Evolutionary conservation across 2,888 invertebrate genomes (phyloP), one percentile per base, ranked within the genome.

Genomic region (Autographa gamma): DNA sequence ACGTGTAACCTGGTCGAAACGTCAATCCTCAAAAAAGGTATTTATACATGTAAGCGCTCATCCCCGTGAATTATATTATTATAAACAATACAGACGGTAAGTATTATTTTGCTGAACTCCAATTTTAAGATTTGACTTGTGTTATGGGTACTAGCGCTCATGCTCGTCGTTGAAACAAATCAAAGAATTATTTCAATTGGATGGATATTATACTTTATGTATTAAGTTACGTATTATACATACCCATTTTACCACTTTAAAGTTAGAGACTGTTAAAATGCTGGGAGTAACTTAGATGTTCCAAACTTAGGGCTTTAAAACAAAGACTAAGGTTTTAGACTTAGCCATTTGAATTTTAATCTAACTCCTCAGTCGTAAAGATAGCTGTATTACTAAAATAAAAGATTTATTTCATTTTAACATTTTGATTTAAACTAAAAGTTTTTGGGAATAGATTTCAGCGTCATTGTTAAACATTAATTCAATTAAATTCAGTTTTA

Each of bases 321-420:
- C 25, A 31, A 11, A 41, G 31, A 38, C 41, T 43, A 54, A 19
- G 5, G 11, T 34, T 43, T 43, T 18, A 34, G 54, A 63, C 14
- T 63, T 34, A 62, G 16, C 9, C 64, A 58, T 79, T 75, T 63
- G 67, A 59, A 66, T 79, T 77, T 79, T 65, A 77, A 77, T 77
- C 63, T 77, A 67, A 68, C 68, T 77, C 76, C 63, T 64, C n/a
- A 52, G 9, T 66, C 74, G 74, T 78, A 72, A 79, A 70, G 66
- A 60, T 56, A 56, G 25, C 25, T 25, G 6, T 56, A 56, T 56
- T 32, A 56, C 32, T 66, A 56, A 71, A 66, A 63, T 71, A 71
- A 54, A 71, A 79, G 62, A 71, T 64, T 66, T 65, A 64, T 79
- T 60, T 79, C 66, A 71, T 77, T 54, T 60, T 65, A 58, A 34